A percentile compares a stretch with the other conserved stretches of the same genome.
These are phyloP conservation scores for Aotus griseimembra DNA, from an alignment of 2,797 vertebrate species.

Conservation along the genomic window DNA sequence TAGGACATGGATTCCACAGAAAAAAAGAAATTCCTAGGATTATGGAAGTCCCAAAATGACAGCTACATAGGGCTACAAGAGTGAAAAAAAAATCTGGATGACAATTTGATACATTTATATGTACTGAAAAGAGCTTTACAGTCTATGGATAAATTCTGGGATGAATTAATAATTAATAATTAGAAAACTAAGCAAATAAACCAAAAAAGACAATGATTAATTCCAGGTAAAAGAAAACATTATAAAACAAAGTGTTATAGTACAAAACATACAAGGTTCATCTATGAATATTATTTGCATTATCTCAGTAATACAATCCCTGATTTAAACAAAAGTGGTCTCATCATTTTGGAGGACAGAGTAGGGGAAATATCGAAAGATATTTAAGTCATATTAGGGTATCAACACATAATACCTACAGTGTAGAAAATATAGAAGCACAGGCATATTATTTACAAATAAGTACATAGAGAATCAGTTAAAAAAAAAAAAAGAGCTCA, in stretches of 20 bases:
- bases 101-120: neutral
- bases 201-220: neutral
- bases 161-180: constrained; percentile 6
- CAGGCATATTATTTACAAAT: neutral
- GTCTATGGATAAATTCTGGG: neutral
- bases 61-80: neutral
- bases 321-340: neutral
- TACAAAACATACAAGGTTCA: neutral
- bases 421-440: neutral
- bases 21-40: neutral
- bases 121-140: neutral
- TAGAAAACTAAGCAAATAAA: constrained; percentile 8
- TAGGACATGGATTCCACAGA: neutral
- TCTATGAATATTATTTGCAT: neutral
- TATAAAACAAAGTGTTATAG: neutral
- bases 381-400: neutral
- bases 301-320: neutral
- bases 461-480: neutral
- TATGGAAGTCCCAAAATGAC: neutral
- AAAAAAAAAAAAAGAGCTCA: neutral
- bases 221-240: neutral
- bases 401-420: neutral
- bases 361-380: neutral
- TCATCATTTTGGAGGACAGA: neutral
- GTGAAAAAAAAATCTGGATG: neutral